Evolutionary conservation across 1,140 invertebrate genomes (phyloP).

Genomic region (Pectinophora gossypiella): DNA sequence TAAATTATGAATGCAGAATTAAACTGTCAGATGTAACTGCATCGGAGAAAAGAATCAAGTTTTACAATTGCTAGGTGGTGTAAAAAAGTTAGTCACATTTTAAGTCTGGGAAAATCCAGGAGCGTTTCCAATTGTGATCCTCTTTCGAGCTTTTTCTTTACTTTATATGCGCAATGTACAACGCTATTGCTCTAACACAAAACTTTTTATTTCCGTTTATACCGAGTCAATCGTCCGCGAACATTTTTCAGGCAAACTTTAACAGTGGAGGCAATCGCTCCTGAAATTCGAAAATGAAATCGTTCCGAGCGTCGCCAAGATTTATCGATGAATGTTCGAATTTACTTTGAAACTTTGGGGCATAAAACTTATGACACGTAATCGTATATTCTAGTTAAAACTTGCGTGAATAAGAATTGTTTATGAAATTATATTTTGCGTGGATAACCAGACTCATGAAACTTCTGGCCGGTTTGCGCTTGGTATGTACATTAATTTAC

Average conservation of each 20-base stretch:
- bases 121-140: slow-evolving; percentile 60
- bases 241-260: slow-evolving; percentile 75
- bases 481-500: too few relatives aligned
- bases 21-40: slow-evolving; percentile 28
- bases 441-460: too few relatives aligned
- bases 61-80: slow-evolving; percentile 39
- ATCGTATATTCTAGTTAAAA: slow-evolving; percentile 66
- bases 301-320: slow-evolving; percentile 71
- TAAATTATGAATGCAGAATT: neutral
- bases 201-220: slow-evolving; percentile 75
- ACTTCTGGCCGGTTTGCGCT: too few relatives aligned
- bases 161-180: slow-evolving; percentile 67
- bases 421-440: slow-evolving; percentile 29
- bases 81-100: slow-evolving; percentile 51
- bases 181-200: slow-evolving; percentile 68
- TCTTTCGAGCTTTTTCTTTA: slow-evolving; percentile 54
- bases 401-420: slow-evolving; percentile 20
- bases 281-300: slow-evolving; percentile 76
- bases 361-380: slow-evolving; percentile 74
- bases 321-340: slow-evolving; percentile 74
- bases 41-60: slow-evolving; percentile 26
- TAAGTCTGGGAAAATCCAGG: slow-evolving; percentile 49
- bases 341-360: slow-evolving; percentile 72
- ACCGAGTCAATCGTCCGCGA: slow-evolving; percentile 71
- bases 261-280: slow-evolving; percentile 74